phyloP scores from a whole-genome alignment of 1,140 invertebrate genomes.

The Bombus sibiricus region DNA sequence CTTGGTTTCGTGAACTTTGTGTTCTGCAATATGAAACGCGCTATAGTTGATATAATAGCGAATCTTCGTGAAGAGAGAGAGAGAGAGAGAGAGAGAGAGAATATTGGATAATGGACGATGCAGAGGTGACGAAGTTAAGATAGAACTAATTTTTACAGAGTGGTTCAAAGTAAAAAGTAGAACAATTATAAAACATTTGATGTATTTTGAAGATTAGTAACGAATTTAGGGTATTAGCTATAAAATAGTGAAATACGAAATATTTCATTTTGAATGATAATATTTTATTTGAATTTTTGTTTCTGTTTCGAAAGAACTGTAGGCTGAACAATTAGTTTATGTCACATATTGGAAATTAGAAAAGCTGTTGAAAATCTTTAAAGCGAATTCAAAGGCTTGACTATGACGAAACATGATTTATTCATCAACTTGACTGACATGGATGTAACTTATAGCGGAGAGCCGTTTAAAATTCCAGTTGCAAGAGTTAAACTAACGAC shows the following conservation, averaged over 20 bases:
- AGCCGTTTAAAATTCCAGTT: conserved; percentile 4
- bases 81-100: neutral
- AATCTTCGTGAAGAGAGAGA: neutral
- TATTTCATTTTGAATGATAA: neutral
- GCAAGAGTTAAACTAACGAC: neutral
- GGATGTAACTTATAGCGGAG: neutral
- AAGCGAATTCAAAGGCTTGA: neutral
- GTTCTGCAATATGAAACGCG: neutral
- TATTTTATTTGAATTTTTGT: too few species aligned
- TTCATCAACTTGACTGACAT: neutral
- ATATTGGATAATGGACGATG: too few species aligned
- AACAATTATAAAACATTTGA: neutral
- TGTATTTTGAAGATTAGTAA: too few species aligned
- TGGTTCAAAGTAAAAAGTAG: neutral
- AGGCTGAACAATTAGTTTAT: neutral
- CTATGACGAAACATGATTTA: conserved; percentile 3
- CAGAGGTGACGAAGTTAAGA: neutral
- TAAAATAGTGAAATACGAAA: neutral
- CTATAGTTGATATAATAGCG: neutral
- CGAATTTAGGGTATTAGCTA: too few species aligned
- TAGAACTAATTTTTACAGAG: neutral
- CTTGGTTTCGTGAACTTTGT: neutral
- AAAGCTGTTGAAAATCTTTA: neutral
- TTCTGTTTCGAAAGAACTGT: too few species aligned
- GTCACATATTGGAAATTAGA: too few species aligned